These are phyloP conservation scores for Drosophila nannoptera DNA, from an alignment of 1,140 invertebrate species.

Conservation along the genomic window DNA sequence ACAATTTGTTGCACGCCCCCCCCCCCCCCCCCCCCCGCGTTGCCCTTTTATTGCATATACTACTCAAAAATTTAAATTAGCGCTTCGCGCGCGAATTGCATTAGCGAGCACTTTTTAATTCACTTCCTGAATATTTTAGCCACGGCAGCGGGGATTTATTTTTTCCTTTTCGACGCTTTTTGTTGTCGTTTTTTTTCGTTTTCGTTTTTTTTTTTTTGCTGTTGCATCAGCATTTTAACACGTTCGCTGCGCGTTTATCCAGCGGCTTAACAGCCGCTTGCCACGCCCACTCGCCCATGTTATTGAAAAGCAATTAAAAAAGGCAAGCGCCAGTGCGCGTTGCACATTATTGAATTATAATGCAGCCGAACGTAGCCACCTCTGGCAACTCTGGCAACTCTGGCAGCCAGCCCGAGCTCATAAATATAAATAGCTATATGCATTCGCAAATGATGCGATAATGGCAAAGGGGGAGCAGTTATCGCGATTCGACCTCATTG, in stretches of 20 bases:
- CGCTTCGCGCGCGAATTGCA: constrained; percentile 55
- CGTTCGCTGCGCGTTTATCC: constrained; percentile 64
- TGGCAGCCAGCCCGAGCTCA: constrained; percentile 38
- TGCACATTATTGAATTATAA: constrained; percentile 76
- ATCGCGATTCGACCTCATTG: constrained; percentile 12
- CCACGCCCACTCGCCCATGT: constrained; percentile 18
- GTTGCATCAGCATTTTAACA: constrained; percentile 64
- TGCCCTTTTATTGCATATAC: constrained; percentile 55
- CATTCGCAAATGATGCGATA: constrained; percentile 33
- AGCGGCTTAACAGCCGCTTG: constrained; percentile 60
- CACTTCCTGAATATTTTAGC: constrained; percentile 65
- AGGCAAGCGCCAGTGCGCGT: constrained; percentile 50
- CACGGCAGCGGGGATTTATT: constrained; percentile 21
- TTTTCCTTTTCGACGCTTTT: too few species aligned
- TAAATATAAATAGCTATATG: constrained; percentile 73
- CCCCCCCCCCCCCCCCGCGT: constrained; percentile 6
- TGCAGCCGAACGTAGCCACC: constrained; percentile 20
- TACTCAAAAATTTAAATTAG: constrained; percentile 74
- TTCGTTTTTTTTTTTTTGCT: too few species aligned
- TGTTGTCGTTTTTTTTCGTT: constrained; percentile 27
- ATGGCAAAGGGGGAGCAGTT: neutral
- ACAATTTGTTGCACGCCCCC: constrained; percentile 67
- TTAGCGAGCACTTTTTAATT: constrained; percentile 64
- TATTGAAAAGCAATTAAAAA: constrained; percentile 79
- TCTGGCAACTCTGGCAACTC: neutral